These are phyloP conservation scores for Athalia cordata DNA, from an alignment of 2,888 invertebrate genomes.

Conservation along the genomic window DNA sequence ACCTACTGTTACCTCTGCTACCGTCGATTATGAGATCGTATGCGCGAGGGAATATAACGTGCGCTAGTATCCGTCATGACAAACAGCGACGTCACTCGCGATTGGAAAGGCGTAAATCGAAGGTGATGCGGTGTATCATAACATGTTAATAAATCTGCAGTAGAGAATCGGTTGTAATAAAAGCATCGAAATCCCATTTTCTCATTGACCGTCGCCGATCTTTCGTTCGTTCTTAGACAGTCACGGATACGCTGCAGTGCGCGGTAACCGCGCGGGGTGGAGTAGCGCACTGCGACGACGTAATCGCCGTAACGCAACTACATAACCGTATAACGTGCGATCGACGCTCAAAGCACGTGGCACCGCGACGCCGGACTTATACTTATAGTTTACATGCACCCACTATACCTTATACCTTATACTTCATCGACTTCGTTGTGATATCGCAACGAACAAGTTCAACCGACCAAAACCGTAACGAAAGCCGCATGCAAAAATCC, in stretches of 20 bases:
- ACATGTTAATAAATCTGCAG: no score
- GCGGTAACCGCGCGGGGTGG: background rate
- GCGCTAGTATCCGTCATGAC: no score
- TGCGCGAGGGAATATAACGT: no score
- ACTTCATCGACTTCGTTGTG: background rate
- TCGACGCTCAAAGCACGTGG: background rate
- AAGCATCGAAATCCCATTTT: background rate
- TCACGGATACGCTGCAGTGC: background rate
- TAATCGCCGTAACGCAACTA: slow-evolving; percentile 30
- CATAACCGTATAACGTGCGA: slow-evolving; percentile 26
- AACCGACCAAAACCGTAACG: background rate
- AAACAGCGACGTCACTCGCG: no score
- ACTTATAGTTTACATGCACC: no score
- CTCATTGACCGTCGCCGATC: background rate
- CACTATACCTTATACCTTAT: no score
- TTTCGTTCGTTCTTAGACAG: background rate
- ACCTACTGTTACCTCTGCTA: background rate
- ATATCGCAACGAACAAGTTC: background rate
- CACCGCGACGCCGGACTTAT: no score
- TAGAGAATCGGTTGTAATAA: no score
- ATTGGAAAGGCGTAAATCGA: no score
- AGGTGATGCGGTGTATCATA: no score
- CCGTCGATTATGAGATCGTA: background rate
- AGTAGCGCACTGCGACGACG: background rate
- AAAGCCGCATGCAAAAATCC: background rate